Evolutionary conservation across 23 tunicate species (phyloP).

Genomic region (Aplidium turbinatum): DNA sequence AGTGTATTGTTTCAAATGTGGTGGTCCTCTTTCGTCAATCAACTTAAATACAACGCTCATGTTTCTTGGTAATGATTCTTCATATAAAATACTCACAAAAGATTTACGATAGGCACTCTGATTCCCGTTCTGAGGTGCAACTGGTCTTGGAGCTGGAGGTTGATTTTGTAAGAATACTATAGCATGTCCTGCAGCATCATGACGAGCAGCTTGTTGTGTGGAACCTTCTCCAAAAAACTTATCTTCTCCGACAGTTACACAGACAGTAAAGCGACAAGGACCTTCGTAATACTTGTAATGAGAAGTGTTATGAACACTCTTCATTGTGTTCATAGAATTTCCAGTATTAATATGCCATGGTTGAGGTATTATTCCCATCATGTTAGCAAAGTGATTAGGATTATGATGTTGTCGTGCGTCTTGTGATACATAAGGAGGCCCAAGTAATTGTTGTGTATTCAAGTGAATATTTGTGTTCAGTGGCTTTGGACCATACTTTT

Average conservation of each 20-base stretch:
- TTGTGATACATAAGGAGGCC: no score
- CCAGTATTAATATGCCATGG: no score
- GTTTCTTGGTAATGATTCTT: constrained; percentile 36
- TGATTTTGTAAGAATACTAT: background rate
- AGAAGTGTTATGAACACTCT: no score
- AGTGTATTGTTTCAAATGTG: constrained; percentile 42
- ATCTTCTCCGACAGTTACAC: constrained; percentile 48
- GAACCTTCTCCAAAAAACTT: constrained; percentile 53
- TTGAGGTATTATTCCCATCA: no score
- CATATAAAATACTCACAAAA: constrained; percentile 33
- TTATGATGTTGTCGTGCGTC: no score
- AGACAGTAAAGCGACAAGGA: constrained; percentile 41
- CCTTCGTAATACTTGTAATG: background rate
- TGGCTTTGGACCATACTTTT: constrained; percentile 5
- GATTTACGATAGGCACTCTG: constrained; percentile 22
- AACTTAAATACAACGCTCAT: constrained; percentile 34
- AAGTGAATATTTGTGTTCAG: background rate
- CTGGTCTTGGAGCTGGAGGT: background rate
- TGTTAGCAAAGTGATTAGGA: no score
- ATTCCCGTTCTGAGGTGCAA: no score
- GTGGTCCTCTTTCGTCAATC: constrained; percentile 41
- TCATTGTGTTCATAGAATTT: no score
- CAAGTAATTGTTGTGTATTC: constrained; percentile 22
- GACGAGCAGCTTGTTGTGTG: constrained; percentile 59
- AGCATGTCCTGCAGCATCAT: constrained; percentile 65